phyloP scores from a whole-genome alignment of 2,888 invertebrate genomes.

The Platycheirus albimanus region DNA sequence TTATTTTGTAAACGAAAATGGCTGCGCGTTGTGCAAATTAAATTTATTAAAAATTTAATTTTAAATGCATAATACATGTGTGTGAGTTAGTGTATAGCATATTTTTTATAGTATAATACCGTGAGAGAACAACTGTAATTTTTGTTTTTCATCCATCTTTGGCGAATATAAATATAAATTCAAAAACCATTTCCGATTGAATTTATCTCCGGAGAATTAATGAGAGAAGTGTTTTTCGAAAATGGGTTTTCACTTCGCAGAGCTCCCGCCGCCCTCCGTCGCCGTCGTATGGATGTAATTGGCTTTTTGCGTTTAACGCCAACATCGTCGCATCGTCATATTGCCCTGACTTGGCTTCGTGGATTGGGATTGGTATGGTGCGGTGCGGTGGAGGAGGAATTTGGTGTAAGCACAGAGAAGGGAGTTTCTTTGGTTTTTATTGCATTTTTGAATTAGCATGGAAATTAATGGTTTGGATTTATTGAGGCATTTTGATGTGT shows the following conservation, averaged over 20 bases:
- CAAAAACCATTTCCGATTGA: conserved; percentile 65
- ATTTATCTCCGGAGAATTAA: conserved; percentile 55
- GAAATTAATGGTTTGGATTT: conserved; percentile 30
- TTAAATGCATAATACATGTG: conserved; percentile 37
- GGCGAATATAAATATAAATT: conserved; percentile 29
- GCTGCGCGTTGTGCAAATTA: conserved; percentile 34
- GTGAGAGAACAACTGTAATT: no score
- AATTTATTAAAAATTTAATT: conserved; percentile 64
- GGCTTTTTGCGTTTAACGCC: conserved; percentile 24
- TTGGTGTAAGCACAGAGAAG: no score
- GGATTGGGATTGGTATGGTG: no score
- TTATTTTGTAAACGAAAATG: conserved; percentile 41
- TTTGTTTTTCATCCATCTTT: not conserved
- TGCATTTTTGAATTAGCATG: conserved; percentile 33
- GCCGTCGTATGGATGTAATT: conserved; percentile 9
- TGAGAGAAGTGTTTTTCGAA: conserved; percentile 39
- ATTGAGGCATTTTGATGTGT: conserved; percentile 15
- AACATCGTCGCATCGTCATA: not conserved
- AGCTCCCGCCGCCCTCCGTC: no score
- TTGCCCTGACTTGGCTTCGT: no score
- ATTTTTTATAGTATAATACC: no score
- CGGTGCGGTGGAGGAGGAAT: not conserved
- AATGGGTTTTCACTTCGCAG: conserved; percentile 27
- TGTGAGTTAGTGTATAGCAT: no score
- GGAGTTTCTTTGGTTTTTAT: conserved; percentile 21